A percentile compares a stretch with the other conserved stretches of the same genome.
phyloP scores from a whole-genome alignment of 64 coral and sea anemone species.

The Anthopleura sola region DNA sequence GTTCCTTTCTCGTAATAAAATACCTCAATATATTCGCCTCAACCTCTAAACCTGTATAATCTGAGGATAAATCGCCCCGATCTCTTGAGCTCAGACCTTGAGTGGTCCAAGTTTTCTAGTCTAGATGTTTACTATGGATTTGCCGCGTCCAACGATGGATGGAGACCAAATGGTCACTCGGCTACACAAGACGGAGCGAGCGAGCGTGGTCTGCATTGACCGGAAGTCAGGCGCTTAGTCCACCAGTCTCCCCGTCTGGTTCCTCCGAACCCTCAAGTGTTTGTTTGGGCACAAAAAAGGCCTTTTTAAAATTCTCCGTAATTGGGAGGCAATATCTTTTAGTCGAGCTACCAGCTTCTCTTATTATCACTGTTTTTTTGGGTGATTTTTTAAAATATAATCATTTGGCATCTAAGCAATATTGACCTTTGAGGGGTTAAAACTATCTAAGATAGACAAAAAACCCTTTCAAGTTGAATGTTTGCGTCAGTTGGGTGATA shows the following conservation, averaged over 20 bases:
- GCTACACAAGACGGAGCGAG: background rate
- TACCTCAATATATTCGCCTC: background rate
- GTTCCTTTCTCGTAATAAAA: background rate
- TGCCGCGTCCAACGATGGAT: background rate
- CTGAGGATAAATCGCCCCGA: background rate
- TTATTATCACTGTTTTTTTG: background rate
- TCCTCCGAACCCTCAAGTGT: background rate
- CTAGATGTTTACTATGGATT: background rate
- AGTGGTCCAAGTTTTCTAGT: background rate
- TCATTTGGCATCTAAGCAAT: background rate
- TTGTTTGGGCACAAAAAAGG: background rate
- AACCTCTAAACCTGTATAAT: background rate
- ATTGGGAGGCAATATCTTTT: background rate
- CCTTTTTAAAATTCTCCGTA: background rate
- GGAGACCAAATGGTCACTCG: slow-evolving; percentile 1
- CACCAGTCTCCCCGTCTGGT: background rate
- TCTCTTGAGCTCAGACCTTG: background rate
- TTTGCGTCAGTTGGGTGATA: background rate
- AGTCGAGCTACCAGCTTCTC: background rate
- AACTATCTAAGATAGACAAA: background rate
- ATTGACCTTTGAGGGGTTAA: background rate
- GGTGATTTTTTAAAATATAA: background rate
- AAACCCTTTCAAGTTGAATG: background rate
- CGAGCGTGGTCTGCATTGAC: background rate
- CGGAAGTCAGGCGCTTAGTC: slow-evolving; percentile 7